Evolutionary conservation across 2,113 vertebrate genomes (phyloP).

Genomic region (Campylomormyrus tamandua): DNA sequence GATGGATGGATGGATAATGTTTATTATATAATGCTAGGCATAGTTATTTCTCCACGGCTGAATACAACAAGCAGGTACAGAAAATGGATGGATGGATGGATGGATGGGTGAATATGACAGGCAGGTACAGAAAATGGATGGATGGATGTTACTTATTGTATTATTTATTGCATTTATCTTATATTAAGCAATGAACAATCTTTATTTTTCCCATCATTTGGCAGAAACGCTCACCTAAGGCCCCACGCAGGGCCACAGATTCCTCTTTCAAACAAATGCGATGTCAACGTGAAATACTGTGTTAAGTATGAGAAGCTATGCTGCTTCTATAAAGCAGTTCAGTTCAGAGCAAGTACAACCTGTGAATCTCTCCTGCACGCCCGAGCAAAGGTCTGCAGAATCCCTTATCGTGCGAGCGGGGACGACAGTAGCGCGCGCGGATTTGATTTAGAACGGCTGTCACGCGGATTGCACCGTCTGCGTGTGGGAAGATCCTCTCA

Average conservation of each 20-base stretch:
- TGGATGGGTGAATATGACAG: background rate
- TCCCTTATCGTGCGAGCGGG: constrained; percentile 39
- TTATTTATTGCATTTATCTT: background rate
- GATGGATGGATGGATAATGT: no score
- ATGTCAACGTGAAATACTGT: background rate
- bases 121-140: background rate
- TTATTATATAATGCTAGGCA: background rate
- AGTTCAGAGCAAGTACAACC: background rate
- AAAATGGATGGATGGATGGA: background rate
- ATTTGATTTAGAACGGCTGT: constrained; percentile 50
- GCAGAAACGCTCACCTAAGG: background rate
- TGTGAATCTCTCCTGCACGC: background rate
- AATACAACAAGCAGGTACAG: background rate
- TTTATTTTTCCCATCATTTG: background rate
- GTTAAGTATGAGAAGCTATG: background rate
- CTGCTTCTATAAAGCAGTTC: background rate
- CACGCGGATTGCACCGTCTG: constrained; percentile 37
- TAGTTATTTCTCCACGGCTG: background rate
- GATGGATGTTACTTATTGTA: background rate
- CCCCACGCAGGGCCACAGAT: background rate
- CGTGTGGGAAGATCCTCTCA: constrained; percentile 37
- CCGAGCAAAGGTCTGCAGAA: constrained; percentile 32
- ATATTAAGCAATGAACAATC: background rate
- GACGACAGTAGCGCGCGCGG: constrained; percentile 32
- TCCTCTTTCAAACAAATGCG: background rate